These are phyloP conservation scores for Henricia sp. DNA, from an alignment of 53 echinoderm and acorn worm genomes.

Conservation along the genomic window DNA sequence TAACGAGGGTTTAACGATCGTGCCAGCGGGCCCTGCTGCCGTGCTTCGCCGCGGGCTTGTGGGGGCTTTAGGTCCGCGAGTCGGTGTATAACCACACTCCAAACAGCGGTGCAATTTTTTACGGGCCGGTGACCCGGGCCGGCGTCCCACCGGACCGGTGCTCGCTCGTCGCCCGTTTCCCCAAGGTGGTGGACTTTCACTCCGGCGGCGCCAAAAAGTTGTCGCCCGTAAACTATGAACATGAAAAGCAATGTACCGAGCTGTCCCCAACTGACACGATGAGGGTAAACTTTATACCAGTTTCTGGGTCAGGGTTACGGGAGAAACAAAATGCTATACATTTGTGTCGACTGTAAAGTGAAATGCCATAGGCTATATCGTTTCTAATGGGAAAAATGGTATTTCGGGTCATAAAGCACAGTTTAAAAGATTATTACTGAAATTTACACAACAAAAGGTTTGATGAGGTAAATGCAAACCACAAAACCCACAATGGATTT, in stretches of 20 bases:
- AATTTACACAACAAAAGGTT: too few relatives aligned
- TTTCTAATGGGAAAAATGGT: too few relatives aligned
- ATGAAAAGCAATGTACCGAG: constrained; percentile 58
- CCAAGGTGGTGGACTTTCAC: constrained; percentile 56
- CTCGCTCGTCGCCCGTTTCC: constrained; percentile 8
- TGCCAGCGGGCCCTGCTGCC: constrained; percentile 6
- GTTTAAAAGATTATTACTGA: too few relatives aligned
- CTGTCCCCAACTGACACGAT: constrained; percentile 18
- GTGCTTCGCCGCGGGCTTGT: neutral
- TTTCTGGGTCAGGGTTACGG: constrained; percentile 43
- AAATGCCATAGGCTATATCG: too few relatives aligned
- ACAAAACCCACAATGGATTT: too few relatives aligned
- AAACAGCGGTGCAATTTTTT: too few relatives aligned
- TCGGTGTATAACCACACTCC: too few relatives aligned
- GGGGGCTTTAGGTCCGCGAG: too few relatives aligned
- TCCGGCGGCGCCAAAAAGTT: constrained; percentile 61
- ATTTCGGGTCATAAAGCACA: too few relatives aligned
- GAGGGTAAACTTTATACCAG: neutral
- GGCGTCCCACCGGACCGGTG: constrained; percentile 1
- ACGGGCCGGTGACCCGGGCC: constrained; percentile 27
- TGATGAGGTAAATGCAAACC: too few relatives aligned
- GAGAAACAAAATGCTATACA: constrained; percentile 12
- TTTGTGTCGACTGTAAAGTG: neutral
- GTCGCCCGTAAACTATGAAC: constrained; percentile 60
- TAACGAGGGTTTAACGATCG: constrained; percentile 19